A percentile compares a stretch with the other conserved stretches of the same genome.
Evolutionary conservation across 2,888 invertebrate species (phyloP).

Genomic region (Plusia festucae): DNA sequence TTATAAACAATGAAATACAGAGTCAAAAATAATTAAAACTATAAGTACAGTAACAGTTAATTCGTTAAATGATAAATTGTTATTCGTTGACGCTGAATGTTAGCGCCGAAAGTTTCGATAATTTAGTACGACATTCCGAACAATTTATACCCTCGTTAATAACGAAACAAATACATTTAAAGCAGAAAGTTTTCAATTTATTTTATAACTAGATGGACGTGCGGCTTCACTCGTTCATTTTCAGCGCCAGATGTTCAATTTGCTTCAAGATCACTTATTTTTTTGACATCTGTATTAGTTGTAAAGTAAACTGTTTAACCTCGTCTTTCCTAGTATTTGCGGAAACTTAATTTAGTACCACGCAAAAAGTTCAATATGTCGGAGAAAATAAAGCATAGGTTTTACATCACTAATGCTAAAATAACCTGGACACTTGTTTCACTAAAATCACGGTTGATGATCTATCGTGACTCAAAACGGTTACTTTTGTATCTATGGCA

Average conservation of each 20-base stretch:
- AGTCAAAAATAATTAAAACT: conserved; percentile 25
- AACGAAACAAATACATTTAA: conserved; percentile 26
- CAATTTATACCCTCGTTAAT: conserved; percentile 42
- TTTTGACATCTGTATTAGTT: not conserved
- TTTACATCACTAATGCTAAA: too few relatives aligned
- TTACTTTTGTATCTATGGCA: too few relatives aligned
- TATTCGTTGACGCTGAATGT: conserved; percentile 43
- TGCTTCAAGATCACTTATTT: not conserved
- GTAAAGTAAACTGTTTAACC: not conserved
- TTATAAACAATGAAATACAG: conserved; percentile 39
- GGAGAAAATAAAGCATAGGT: too few relatives aligned
- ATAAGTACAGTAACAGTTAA: conserved; percentile 44
- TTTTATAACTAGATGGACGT: conserved; percentile 5
- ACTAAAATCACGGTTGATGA: too few relatives aligned
- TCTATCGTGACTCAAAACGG: too few relatives aligned
- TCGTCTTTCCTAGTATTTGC: too few relatives aligned
- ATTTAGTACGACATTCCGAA: conserved; percentile 42
- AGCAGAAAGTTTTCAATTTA: conserved; percentile 24
- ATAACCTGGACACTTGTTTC: too few relatives aligned
- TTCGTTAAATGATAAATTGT: conserved; percentile 45
- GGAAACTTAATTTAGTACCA: too few relatives aligned
- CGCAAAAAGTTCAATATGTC: too few relatives aligned
- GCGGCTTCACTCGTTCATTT: not conserved
- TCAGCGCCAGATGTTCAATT: not conserved
- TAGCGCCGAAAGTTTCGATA: conserved; percentile 45